Conservation (phyloP, 2,113 vertebrate genomes). For the Dasyurus viverrinus region DNA sequence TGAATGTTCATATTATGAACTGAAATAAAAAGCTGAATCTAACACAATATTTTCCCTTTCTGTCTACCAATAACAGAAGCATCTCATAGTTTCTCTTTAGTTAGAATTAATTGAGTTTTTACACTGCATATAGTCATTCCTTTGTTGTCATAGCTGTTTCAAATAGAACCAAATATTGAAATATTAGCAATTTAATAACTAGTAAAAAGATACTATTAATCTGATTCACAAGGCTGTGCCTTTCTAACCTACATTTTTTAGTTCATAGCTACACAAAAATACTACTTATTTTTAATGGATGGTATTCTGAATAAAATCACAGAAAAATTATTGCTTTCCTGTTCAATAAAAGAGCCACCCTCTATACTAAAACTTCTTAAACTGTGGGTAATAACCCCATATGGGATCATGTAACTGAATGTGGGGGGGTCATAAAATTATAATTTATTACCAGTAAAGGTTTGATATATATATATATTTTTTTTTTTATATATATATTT, state of each 20-base stretch:
- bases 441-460: too few species aligned
- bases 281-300: slow-evolving; percentile 51
- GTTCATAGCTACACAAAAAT: slow-evolving; percentile 57
- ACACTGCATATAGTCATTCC: slow-evolving; percentile 50
- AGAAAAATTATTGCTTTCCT: slow-evolving; percentile 37
- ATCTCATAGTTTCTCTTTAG: slow-evolving; percentile 70
- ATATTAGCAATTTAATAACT: slow-evolving; percentile 1
- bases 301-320: slow-evolving; percentile 48
- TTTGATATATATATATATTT: too few species aligned
- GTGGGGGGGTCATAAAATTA: too few species aligned
- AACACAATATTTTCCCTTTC: slow-evolving; percentile 60
- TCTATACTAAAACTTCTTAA: background rate
- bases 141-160: slow-evolving; percentile 73
- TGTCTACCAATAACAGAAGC: slow-evolving; percentile 63
- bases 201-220: slow-evolving; percentile 59
- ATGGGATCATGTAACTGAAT: too few species aligned
- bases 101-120: slow-evolving; percentile 75
- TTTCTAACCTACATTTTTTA: slow-evolving; percentile 73
- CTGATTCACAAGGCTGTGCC: slow-evolving; percentile 66
- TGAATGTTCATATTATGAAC: slow-evolving; percentile 64
- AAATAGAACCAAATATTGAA: slow-evolving; percentile 81
- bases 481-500: too few species aligned
- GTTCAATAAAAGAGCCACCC: background rate
- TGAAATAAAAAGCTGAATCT: slow-evolving; percentile 67
- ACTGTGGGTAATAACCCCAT: too few species aligned